Evolutionary conservation across 2,888 invertebrate genomes (phyloP).

Genomic region (Lepetodrilus schrolli): DNA sequence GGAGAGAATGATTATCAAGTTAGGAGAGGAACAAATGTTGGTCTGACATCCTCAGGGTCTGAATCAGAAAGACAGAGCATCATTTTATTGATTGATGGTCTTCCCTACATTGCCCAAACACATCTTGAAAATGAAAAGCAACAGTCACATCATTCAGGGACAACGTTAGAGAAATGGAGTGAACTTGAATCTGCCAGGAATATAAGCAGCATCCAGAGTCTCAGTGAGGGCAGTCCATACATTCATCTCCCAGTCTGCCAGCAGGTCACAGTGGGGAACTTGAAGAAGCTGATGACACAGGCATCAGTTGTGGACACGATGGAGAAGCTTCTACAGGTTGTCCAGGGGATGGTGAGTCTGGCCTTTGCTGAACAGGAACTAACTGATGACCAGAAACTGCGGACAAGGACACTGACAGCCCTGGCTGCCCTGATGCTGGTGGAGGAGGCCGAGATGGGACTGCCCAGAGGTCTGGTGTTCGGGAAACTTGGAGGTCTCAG

Average conservation of each 20-base stretch:
- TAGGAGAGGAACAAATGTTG: no score
- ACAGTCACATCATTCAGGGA: background rate
- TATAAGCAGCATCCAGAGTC: background rate
- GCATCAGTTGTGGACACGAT: background rate
- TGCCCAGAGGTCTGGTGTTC: background rate
- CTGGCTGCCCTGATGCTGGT: slow-evolving; percentile 63
- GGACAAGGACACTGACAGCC: slow-evolving; percentile 58
- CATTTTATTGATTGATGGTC: background rate
- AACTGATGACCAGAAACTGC: slow-evolving; percentile 50
- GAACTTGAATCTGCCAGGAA: background rate
- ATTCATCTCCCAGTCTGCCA: background rate
- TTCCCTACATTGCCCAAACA: background rate
- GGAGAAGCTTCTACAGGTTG: background rate
- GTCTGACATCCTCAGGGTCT: no score
- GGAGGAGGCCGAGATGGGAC: slow-evolving; percentile 55
- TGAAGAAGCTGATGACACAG: slow-evolving; percentile 49
- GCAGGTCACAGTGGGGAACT: slow-evolving; percentile 42
- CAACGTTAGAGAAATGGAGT: no score
- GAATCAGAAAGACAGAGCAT: background rate
- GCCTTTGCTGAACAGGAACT: slow-evolving; percentile 24
- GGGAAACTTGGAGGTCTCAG: background rate
- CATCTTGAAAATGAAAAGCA: background rate
- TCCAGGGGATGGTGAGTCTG: background rate
- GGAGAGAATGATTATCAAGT: no score
- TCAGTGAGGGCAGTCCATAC: background rate